Evolutionary conservation across 1,140 invertebrate species (phyloP).

Genomic region (Drosophila truncata): DNA sequence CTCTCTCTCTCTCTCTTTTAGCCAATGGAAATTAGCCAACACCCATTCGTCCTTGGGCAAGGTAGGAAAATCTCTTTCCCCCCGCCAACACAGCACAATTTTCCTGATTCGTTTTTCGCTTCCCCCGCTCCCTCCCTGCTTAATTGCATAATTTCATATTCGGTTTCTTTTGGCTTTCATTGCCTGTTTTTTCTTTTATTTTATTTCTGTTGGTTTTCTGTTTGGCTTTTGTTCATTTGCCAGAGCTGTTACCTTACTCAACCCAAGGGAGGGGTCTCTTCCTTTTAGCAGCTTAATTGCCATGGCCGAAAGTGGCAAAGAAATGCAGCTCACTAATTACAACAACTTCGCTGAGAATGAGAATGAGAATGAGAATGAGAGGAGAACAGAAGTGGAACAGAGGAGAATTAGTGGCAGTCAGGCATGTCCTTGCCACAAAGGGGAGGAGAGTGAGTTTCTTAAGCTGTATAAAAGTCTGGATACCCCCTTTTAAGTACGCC

Average conservation of each 20-base stretch:
- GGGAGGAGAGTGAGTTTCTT: neutral
- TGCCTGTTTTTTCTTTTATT: neutral
- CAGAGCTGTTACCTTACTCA: slow-evolving; percentile 14
- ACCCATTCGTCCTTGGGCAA: slow-evolving; percentile 47
- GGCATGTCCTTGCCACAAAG: slow-evolving; percentile 47
- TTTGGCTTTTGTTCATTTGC: slow-evolving; percentile 41
- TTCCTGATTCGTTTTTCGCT: neutral
- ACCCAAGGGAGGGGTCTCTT: neutral
- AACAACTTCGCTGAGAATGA: slow-evolving; percentile 63
- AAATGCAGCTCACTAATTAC: slow-evolving; percentile 81
- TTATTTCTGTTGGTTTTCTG: neutral
- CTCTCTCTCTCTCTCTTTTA: neutral
- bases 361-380: slow-evolving; percentile 39
- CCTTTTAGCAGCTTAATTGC: slow-evolving; percentile 69
- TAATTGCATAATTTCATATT: slow-evolving; percentile 79
- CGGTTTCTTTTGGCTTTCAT: slow-evolving; percentile 40
- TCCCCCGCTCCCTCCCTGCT: neutral
- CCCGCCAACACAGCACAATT: too few relatives aligned
- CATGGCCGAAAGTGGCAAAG: slow-evolving; percentile 81
- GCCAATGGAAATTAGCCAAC: slow-evolving; percentile 16
- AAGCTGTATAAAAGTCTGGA: neutral
- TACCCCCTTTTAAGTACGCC: too few relatives aligned
- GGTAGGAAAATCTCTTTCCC: neutral
- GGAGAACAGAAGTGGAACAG: slow-evolving; percentile 32
- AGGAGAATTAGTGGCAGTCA: slow-evolving; percentile 23